A percentile compares a stretch with the other conserved stretches of the same genome.
These are phyloP conservation scores for Lordiphosa andalusiaca DNA, from an alignment of 2,888 invertebrate species.

Conservation along the genomic window DNA sequence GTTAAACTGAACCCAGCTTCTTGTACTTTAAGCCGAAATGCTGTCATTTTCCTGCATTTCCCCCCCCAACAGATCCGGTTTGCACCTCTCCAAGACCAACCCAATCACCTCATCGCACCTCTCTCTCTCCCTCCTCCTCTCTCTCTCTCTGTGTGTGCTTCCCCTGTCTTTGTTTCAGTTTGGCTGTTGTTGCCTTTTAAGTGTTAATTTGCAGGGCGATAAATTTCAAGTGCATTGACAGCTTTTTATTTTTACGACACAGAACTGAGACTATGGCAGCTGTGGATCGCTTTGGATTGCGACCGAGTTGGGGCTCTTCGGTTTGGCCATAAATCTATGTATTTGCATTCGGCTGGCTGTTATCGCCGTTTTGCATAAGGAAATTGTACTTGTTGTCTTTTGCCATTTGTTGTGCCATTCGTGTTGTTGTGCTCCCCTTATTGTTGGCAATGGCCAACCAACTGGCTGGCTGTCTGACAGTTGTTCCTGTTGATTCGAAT, in stretches of 20 bases:
- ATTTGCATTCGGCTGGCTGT: conserved; percentile 70
- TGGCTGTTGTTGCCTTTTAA: conserved; percentile 36
- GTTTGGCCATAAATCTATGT: conserved; percentile 64
- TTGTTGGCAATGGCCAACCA: conserved; percentile 17
- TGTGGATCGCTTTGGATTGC: conserved; percentile 30
- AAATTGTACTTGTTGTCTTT: conserved; percentile 68
- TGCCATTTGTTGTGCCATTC: conserved; percentile 50
- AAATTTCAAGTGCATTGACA: conserved; percentile 71
- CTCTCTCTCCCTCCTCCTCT: background rate
- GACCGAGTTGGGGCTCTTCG: conserved; percentile 7
- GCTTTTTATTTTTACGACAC: conserved; percentile 68
- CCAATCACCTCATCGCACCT: conserved; percentile 12
- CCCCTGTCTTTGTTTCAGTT: background rate
- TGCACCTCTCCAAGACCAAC: no score
- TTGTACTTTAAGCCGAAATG: no score
- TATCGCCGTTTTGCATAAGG: conserved; percentile 72
- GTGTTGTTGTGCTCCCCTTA: conserved; percentile 23
- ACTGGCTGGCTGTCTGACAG: conserved; percentile 28
- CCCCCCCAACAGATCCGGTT: no score
- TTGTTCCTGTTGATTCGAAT: conserved; percentile 60
- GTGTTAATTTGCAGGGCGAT: conserved; percentile 74
- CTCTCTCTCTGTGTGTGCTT: background rate
- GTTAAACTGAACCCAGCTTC: no score
- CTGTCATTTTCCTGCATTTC: background rate
- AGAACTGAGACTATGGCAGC: conserved; percentile 47